Evolutionary conservation across 2,888 invertebrate species (phyloP).

Genomic region (Chesias legatella): DNA sequence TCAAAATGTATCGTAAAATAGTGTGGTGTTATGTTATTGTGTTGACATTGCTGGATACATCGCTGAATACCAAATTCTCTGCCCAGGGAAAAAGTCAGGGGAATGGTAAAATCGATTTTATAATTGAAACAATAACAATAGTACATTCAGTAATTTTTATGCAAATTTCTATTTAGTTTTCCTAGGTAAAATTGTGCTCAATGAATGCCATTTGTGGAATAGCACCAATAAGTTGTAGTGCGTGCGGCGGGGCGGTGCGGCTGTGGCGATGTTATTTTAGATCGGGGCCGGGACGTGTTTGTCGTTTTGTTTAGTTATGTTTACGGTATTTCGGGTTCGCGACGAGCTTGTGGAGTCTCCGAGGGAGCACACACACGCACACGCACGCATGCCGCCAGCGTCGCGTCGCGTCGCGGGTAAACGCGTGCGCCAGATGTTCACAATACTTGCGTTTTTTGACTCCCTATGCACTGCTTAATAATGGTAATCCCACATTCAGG

Average conservation of each 20-base stretch:
- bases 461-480: not conserved
- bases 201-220: constrained; percentile 23
- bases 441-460: constrained; percentile 14
- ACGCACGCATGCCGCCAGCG: constrained; percentile 4
- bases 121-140: not conserved
- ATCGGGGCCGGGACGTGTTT: constrained; percentile 48
- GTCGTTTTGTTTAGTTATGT: constrained; percentile 45
- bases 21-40: constrained; percentile 84
- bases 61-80: constrained; percentile 84
- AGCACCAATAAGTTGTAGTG: constrained; percentile 36
- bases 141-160: too few relatives aligned
- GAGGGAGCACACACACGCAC: constrained; percentile 1
- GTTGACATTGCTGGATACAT: constrained; percentile 84
- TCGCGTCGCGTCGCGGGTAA: constrained; percentile 3
- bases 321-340: constrained; percentile 41
- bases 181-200: not conserved
- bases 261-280: constrained; percentile 58
- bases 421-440: constrained; percentile 21
- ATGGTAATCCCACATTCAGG: not conserved
- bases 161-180: not conserved
- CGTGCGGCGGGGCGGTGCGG: constrained; percentile 27
- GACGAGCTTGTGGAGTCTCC: not conserved
- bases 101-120: constrained; percentile 84
- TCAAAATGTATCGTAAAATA: constrained; percentile 78
- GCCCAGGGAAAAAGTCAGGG: constrained; percentile 88